A percentile compares a stretch with the other conserved stretches of the same genome.
Conservation (phyloP, 2,113 vertebrate genomes). For the Chrysemys picta region DNA sequence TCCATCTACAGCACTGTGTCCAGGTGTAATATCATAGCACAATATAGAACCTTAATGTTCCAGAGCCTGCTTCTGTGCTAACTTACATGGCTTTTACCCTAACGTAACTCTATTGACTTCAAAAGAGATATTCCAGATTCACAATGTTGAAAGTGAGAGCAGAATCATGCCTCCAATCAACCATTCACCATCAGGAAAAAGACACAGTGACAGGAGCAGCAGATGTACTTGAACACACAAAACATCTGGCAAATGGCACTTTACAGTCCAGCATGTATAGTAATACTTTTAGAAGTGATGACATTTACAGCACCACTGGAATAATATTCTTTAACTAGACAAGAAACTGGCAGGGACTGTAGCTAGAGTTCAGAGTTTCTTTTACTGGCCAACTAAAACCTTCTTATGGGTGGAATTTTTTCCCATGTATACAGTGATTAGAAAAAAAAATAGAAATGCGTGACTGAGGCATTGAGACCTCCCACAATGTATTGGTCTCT, state of each 20-base stretch:
- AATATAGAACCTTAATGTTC: neutral
- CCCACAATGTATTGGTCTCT: neutral
- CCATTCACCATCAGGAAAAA: neutral
- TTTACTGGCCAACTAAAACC: neutral
- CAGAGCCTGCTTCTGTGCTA: neutral
- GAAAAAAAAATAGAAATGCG: neutral
- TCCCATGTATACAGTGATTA: neutral
- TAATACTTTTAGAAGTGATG: slow-evolving; percentile 44
- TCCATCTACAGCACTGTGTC: neutral
- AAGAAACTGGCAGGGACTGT: neutral
- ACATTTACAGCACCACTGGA: slow-evolving; percentile 23
- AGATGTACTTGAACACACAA: slow-evolving; percentile 27
- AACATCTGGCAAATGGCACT: slow-evolving; percentile 36
- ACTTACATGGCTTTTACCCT: neutral
- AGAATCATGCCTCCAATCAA: neutral
- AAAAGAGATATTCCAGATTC: neutral
- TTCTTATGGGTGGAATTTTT: neutral
- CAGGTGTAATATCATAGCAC: neutral
- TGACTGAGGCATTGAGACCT: neutral
- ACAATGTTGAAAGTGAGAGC: neutral
- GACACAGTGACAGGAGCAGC: neutral
- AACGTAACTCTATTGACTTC: neutral
- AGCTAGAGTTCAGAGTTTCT: neutral
- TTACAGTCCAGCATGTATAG: slow-evolving; percentile 30
- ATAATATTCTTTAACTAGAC: neutral